These are phyloP conservation scores for Anorthoa munda DNA, from an alignment of 2,888 invertebrate genomes.

Conservation along the genomic window DNA sequence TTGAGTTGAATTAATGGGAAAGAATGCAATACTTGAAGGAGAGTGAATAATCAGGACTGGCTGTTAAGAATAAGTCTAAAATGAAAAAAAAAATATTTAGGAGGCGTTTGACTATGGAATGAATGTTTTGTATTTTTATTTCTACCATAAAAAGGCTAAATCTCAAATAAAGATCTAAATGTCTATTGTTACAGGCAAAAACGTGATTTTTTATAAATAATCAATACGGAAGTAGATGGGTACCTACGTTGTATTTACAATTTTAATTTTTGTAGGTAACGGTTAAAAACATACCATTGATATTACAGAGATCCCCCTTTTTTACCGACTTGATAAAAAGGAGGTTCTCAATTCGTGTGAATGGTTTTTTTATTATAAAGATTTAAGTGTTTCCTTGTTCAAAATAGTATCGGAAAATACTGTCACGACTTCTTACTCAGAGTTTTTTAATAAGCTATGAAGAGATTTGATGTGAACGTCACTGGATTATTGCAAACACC, in stretches of 20 bases:
- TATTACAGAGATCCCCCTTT: background rate
- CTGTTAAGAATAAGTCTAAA: conserved; percentile 21
- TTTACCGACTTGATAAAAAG: too few species aligned
- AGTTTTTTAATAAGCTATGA: background rate
- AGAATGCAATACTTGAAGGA: conserved; percentile 37
- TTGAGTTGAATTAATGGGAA: conserved; percentile 7
- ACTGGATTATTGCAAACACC: background rate
- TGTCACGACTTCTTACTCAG: too few species aligned
- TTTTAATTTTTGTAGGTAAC: background rate
- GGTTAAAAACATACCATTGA: background rate
- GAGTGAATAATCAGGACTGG: conserved; percentile 26
- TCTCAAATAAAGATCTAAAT: background rate
- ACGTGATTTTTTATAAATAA: too few species aligned
- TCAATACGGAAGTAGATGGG: too few species aligned
- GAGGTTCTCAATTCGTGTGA: too few species aligned
- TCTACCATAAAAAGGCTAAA: background rate
- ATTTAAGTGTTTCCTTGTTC: background rate
- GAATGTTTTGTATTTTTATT: background rate
- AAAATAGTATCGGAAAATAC: too few species aligned
- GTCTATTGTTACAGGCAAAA: background rate
- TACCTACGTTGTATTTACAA: background rate
- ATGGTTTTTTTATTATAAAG: background rate
- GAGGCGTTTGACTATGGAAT: conserved; percentile 1
- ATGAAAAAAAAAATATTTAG: background rate
- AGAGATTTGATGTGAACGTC: background rate